Conservation (phyloP, 2,888 invertebrate species). For the Hylaea fasciaria region DNA sequence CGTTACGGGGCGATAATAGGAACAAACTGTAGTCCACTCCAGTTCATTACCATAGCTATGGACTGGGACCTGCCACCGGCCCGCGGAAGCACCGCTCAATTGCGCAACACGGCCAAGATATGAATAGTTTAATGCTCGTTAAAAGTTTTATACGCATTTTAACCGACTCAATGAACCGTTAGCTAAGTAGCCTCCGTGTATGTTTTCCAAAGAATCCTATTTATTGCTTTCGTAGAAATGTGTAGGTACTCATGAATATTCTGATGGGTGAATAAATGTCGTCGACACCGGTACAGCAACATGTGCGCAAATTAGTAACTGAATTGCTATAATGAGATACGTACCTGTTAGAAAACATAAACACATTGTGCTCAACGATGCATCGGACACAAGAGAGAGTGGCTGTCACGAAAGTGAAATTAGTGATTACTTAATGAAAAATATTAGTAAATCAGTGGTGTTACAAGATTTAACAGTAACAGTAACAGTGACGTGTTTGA, state of each 20-base stretch:
- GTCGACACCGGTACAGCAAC: conserved; percentile 40
- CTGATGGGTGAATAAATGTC: conserved; percentile 37
- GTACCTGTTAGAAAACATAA: conserved; percentile 54
- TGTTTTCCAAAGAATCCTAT: conserved; percentile 13
- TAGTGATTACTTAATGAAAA: conserved; percentile 43
- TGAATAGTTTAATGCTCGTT: conserved; percentile 48
- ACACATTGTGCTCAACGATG: conserved; percentile 55
- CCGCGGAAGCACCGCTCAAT: conserved; percentile 45
- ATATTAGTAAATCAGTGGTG: conserved; percentile 11
- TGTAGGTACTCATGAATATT: conserved; percentile 40
- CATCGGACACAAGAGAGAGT: conserved; percentile 64
- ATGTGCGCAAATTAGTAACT: conserved; percentile 43
- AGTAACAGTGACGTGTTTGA: conserved; percentile 12
- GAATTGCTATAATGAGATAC: conserved; percentile 44
- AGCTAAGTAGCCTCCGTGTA: conserved; percentile 1
- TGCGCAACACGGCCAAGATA: conserved; percentile 45
- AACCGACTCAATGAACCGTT: conserved; percentile 15
- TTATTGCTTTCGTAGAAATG: conserved; percentile 26
- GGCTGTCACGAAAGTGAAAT: conserved; percentile 68
- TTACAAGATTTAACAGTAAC: conserved; percentile 12
- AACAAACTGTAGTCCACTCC: conserved; percentile 61
- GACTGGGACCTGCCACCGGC: conserved; percentile 42
- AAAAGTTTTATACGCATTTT: conserved; percentile 38
- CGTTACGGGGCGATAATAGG: conserved; percentile 59
- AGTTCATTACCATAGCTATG: conserved; percentile 63